These are phyloP conservation scores for Spialia ferax DNA, from an alignment of 2,888 invertebrate species.

Conservation along the genomic window DNA sequence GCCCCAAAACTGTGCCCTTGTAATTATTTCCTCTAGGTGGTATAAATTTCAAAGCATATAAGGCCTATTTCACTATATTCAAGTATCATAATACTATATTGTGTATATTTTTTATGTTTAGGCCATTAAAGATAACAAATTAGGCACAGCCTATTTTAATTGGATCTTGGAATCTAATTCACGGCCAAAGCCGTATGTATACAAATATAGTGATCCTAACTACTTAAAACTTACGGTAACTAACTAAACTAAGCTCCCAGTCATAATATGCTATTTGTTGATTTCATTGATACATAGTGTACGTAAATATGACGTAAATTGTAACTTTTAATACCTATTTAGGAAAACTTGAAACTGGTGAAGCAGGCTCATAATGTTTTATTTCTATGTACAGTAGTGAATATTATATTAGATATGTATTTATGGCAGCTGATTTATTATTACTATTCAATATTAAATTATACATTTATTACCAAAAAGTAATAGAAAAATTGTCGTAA, in stretches of 20 bases:
- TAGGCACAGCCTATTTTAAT: too few species aligned
- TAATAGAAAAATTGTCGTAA: conserved; percentile 42
- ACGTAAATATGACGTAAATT: neutral
- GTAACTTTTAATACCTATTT: neutral
- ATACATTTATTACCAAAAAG: conserved; percentile 58
- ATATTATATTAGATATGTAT: conserved; percentile 12
- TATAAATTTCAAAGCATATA: conserved; percentile 17
- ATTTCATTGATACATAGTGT: neutral
- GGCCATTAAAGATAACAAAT: too few species aligned
- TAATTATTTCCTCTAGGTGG: conserved; percentile 23
- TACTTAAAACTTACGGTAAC: too few species aligned
- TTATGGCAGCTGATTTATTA: conserved; percentile 76
- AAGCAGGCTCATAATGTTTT: conserved; percentile 22
- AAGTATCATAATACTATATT: too few species aligned
- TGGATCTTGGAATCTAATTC: too few species aligned
- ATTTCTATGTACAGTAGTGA: conserved; percentile 19
- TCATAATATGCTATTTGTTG: neutral
- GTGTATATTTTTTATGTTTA: too few species aligned
- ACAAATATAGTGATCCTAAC: too few species aligned
- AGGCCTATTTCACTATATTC: neutral
- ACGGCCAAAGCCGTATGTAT: too few species aligned
- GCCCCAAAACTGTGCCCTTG: conserved; percentile 44
- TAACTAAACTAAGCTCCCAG: too few species aligned
- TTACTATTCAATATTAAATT: conserved; percentile 42
- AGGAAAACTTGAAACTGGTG: neutral